phyloP scores from a whole-genome alignment of 23 tunicate species.

The Styela plicata region DNA sequence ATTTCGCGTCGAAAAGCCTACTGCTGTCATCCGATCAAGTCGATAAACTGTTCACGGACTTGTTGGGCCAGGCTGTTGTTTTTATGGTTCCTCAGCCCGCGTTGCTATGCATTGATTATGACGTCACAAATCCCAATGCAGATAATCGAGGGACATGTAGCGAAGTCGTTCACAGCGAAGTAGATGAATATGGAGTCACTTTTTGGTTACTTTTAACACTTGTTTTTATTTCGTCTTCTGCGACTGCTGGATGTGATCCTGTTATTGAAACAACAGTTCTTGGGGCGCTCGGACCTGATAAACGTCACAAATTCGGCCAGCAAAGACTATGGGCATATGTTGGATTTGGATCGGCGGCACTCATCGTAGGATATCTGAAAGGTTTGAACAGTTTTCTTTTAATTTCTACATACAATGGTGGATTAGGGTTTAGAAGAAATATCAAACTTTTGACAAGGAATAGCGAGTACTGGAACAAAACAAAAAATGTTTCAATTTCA shows the following conservation, averaged over 20 bases:
- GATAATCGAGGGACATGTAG: not conserved
- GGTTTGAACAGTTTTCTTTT: no score
- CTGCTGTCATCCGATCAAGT: not conserved
- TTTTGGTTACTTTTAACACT: constrained; percentile 39
- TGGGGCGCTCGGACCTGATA: constrained; percentile 11
- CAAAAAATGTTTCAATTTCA: no score
- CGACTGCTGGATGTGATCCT: constrained; percentile 1
- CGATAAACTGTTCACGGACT: not conserved
- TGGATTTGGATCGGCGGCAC: constrained; percentile 43
- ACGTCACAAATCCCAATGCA: not conserved
- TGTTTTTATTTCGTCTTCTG: constrained; percentile 19
- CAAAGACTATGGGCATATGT: constrained; percentile 59
- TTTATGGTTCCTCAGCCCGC: not conserved
- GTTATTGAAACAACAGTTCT: constrained; percentile 19
- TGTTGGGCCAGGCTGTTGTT: not conserved
- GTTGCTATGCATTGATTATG: not conserved
- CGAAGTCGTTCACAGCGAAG: constrained; percentile 7
- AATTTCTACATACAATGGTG: not conserved
- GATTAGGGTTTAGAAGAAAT: no score
- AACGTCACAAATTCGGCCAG: constrained; percentile 42
- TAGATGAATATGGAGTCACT: constrained; percentile 39
- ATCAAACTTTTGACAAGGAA: no score
- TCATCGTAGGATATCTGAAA: constrained; percentile 40
- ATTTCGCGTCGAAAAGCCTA: not conserved
- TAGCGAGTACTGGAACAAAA: no score